Evolutionary conservation across 53 echinoderm and acorn worm species (phyloP).

Genomic region (Echinarachnius parma): DNA sequence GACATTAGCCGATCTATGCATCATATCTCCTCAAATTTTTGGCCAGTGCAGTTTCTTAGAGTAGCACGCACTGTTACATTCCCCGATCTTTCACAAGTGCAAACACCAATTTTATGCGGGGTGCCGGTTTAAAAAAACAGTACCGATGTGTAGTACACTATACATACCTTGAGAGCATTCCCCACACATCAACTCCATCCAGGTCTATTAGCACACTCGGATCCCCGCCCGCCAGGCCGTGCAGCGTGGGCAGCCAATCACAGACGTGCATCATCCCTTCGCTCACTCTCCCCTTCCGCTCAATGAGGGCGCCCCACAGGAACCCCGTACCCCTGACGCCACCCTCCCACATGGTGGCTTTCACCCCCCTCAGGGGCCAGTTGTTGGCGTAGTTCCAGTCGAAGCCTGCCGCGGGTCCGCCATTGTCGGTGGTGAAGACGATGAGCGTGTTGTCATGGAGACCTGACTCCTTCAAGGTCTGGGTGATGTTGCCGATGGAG

Average conservation of each 20-base stretch:
- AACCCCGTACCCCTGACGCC: slow-evolving; percentile 78
- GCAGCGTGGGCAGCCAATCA: slow-evolving; percentile 89
- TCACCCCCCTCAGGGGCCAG: slow-evolving; percentile 77
- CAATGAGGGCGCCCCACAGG: slow-evolving; percentile 61
- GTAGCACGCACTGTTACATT: too few relatives aligned
- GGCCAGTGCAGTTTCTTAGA: too few relatives aligned
- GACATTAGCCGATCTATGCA: too few relatives aligned
- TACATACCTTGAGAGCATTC: slow-evolving; percentile 54
- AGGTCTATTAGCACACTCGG: slow-evolving; percentile 42
- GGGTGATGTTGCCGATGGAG: slow-evolving; percentile 75
- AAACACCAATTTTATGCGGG: too few relatives aligned
- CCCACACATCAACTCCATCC: slow-evolving; percentile 75
- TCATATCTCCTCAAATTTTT: too few relatives aligned
- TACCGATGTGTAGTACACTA: too few relatives aligned
- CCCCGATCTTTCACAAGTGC: too few relatives aligned
- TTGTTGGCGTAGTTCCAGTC: slow-evolving; percentile 83
- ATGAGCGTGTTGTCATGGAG: slow-evolving; percentile 83
- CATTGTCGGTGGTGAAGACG: slow-evolving; percentile 89
- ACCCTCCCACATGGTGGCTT: slow-evolving; percentile 85
- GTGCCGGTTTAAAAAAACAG: too few relatives aligned
- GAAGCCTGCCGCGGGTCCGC: slow-evolving; percentile 82
- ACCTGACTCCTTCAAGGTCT: slow-evolving; percentile 57
- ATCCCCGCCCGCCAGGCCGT: slow-evolving; percentile 78
- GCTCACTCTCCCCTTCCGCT: slow-evolving; percentile 60
- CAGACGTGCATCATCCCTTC: slow-evolving; percentile 78